phyloP scores from a whole-genome alignment of 2,797 vertebrate species.

The Acridotheres tristis region DNA sequence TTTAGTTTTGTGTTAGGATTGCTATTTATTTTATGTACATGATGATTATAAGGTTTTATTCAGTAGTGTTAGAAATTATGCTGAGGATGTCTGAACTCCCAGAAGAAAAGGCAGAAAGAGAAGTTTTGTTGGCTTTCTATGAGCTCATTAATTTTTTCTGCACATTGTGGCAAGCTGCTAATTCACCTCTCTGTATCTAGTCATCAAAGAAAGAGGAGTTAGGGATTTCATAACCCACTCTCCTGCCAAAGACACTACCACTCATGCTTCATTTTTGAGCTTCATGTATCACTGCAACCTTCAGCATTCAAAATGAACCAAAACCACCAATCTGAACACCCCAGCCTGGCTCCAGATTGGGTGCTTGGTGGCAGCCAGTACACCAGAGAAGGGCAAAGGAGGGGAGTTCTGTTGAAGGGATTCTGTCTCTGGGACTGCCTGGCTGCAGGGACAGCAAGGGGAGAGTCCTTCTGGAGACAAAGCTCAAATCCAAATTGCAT shows the following conservation, averaged over 20 bases:
- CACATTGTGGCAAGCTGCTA: neutral
- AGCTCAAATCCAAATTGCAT: neutral
- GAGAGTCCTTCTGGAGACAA: neutral
- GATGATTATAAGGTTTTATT: neutral
- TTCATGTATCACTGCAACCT: neutral
- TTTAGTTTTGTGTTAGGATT: neutral
- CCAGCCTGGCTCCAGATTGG: neutral
- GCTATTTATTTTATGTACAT: neutral
- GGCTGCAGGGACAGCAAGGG: accelerated
- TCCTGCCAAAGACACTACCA: neutral
- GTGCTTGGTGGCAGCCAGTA: neutral
- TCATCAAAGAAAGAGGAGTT: neutral
- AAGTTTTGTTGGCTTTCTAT: neutral
- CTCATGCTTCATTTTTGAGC: neutral
- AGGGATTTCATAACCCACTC: neutral
- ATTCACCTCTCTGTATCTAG: neutral
- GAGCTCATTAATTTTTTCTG: neutral
- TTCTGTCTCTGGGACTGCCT: neutral
- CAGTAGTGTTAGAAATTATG: neutral
- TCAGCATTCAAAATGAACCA: neutral
- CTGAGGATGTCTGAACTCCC: neutral
- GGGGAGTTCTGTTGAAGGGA: neutral
- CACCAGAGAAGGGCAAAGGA: neutral
- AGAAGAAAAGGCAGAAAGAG: neutral
- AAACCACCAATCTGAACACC: neutral